These are phyloP conservation scores for Microtus montanus DNA, from an alignment of 2,113 vertebrate species.

Conservation along the genomic window DNA sequence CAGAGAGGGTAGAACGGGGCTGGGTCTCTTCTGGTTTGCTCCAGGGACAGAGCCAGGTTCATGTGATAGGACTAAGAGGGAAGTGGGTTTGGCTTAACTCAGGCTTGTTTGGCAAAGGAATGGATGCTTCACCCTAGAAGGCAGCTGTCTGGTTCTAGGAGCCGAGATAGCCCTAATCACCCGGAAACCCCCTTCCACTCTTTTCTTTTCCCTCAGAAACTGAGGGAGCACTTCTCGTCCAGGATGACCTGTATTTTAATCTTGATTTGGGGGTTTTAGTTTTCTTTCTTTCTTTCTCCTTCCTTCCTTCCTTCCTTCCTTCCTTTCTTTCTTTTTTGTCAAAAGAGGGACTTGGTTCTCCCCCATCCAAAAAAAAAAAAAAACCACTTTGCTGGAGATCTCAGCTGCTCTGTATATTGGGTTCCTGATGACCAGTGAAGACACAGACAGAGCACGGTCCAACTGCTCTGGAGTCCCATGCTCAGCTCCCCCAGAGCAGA, in stretches of 20 bases:
- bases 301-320: not conserved
- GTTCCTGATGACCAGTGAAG: not conserved
- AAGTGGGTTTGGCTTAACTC: not conserved
- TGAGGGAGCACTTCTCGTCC: not conserved
- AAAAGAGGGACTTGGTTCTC: not conserved
- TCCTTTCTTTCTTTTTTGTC: not conserved
- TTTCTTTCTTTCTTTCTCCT: not conserved
- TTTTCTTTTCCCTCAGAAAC: not conserved
- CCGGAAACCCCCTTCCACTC: not conserved
- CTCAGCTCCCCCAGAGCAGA: not conserved
- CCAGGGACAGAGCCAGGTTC: not conserved
- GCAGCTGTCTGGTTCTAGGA: not conserved
- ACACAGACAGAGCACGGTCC: not conserved
- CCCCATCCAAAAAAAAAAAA: not conserved
- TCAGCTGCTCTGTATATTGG: not conserved
- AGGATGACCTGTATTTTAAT: not conserved
- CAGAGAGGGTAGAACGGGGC: not conserved
- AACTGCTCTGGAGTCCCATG: not conserved
- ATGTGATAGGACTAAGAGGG: not conserved
- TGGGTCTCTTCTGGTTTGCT: not conserved
- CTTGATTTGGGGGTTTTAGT: slow-evolving; percentile 23
- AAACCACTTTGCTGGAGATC: not conserved
- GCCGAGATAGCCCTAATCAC: not conserved
- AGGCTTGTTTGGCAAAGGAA: not conserved
- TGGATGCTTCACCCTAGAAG: not conserved